These are phyloP conservation scores for Caradrina clavipalpis DNA, from an alignment of 2,888 invertebrate species.

Conservation along the genomic window DNA sequence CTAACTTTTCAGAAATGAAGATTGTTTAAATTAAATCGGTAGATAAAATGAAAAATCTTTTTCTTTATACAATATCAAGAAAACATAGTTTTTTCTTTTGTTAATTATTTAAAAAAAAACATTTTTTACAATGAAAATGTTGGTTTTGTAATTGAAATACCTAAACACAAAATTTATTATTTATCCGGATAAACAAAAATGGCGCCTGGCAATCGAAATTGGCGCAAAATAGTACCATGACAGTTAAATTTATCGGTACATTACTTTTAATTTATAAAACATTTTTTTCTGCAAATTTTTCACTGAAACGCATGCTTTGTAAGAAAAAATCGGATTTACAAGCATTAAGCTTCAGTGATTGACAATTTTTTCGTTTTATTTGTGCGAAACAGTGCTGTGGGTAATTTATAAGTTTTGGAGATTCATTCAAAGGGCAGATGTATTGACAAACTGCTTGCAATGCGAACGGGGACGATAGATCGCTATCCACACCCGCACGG, in stretches of 20 bases:
- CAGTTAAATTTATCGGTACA: constrained; percentile 37
- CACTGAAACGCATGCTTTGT: constrained; percentile 28
- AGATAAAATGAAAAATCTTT: not conserved
- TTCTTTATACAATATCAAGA: not conserved
- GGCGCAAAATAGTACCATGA: constrained; percentile 57
- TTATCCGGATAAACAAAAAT: constrained; percentile 12
- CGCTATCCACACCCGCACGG: constrained; percentile 60
- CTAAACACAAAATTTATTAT: constrained; percentile 3
- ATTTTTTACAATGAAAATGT: not conserved
- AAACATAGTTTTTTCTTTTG: constrained; percentile 1
- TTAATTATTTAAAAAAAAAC: not conserved
- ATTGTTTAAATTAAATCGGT: constrained; percentile 2
- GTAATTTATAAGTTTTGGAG: constrained; percentile 52
- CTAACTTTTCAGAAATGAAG: constrained; percentile 20
- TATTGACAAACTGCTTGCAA: constrained; percentile 75
- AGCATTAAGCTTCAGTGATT: constrained; percentile 32
- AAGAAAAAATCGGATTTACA: constrained; percentile 10
- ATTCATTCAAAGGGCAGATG: constrained; percentile 80
- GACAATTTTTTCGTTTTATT: constrained; percentile 34
- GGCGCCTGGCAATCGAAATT: constrained; percentile 38
- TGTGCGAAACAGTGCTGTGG: constrained; percentile 50
- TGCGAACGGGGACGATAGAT: constrained; percentile 65
- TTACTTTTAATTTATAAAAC: constrained; percentile 4
- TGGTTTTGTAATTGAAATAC: constrained; percentile 5
- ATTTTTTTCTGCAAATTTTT: constrained; percentile 23